Evolutionary conservation across 1,140 invertebrate genomes (phyloP), one percentile per base, ranked within the genome.

Genomic region (Scaptomyza montana): DNA sequence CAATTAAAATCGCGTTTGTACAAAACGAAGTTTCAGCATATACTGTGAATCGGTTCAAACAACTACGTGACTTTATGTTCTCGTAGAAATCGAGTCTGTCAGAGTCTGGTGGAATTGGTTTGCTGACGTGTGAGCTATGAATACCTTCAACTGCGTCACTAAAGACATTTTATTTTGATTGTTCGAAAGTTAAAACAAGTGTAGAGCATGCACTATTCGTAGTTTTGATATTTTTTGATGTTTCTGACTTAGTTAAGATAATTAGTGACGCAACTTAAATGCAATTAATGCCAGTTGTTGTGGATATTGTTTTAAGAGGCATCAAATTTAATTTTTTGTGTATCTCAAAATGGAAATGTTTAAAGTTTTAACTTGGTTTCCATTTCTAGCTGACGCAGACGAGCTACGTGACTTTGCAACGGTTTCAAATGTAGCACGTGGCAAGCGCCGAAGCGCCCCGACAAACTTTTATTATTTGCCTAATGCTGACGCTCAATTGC

Each of bases 351-450:
- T 49, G 39, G 41, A 21, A 55, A 62, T 51, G 57, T 74, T 57
- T 61, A 77, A 77, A 78, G 43, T 50, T 56, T 36, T 74, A 51
- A 70, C 63, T 82, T 50, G 62, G 49, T 47, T 70, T 66, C 67
- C 25, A 19, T 51, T 63, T 68, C 46, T 59, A 43, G 54, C 57
- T 71, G 49, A 36, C 21, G 21, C 70, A 53, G 45, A 53, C 50
- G 62, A 41, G 59, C 50, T 85, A 85, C 81, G 81, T 85, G 81
- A 81, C 78, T 78, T 68, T 45, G 28, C n/a, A 16, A 45, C 41
- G 56, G 46, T 81, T 68, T 69, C 19, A 28, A 45, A 39, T 74
- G 69, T 62, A 75, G 82, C 74, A 85, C 74, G 66, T 75, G 74
- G 63, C 70, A 55, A 30, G 19, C 30, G 30, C 5, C 12, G n/a